phyloP scores from a whole-genome alignment of 1,140 invertebrate genomes.

The Ditylenchus dipsaci region DNA sequence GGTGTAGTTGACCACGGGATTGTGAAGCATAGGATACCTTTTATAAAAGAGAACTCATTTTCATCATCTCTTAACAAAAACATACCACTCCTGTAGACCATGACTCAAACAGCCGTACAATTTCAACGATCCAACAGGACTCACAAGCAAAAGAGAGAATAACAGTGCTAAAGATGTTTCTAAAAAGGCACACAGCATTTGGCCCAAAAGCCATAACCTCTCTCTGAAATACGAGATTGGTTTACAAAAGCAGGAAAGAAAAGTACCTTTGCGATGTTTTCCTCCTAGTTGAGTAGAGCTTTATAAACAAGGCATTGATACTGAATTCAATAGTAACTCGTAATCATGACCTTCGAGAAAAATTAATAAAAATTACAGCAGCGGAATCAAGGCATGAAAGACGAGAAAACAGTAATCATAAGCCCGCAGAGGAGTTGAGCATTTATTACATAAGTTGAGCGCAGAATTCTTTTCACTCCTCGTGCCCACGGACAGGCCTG shows the following conservation, averaged over 20 bases:
- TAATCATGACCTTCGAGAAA: too few species aligned
- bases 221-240: conserved; percentile 14
- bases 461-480: conserved; percentile 16
- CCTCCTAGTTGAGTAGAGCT: not conserved
- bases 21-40: conserved; percentile 80
- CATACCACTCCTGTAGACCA: conserved; percentile 49
- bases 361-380: too few species aligned
- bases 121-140: conserved; percentile 20
- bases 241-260: not conserved
- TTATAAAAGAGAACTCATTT: too few species aligned
- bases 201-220: conserved; percentile 33
- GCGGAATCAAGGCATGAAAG: conserved; percentile 36
- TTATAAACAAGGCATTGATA: not conserved
- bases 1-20: conserved; percentile 85
- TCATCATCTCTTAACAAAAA: conserved; percentile 24
- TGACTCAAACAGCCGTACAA: conserved; percentile 62
- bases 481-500: conserved; percentile 41
- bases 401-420: conserved; percentile 43
- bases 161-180: conserved; percentile 33
- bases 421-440: conserved; percentile 18
- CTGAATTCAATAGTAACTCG: not conserved
- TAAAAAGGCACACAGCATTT: conserved; percentile 33
- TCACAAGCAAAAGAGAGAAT: conserved; percentile 28
- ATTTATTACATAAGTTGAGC: conserved; percentile 13
- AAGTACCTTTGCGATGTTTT: not conserved